Evolutionary conservation across 2,888 invertebrate species (phyloP).

Genomic region (Oligia fasciuncula): DNA sequence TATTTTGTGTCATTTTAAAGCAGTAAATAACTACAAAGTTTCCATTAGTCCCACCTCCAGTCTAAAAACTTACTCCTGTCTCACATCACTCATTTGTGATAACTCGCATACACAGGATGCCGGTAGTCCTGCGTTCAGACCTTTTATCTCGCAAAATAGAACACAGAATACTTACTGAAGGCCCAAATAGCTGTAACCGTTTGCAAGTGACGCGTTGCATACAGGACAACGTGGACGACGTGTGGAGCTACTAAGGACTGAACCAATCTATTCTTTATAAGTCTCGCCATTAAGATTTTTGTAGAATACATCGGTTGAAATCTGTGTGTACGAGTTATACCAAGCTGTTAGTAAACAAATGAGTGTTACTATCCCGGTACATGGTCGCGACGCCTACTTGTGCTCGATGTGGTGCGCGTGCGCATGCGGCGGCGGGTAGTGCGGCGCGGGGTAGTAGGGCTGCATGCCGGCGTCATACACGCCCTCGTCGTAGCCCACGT

Average conservation of each 20-base stretch:
- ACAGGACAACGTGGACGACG: neutral
- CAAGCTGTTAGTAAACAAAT: neutral
- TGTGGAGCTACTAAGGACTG: neutral
- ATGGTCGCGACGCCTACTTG: conserved; percentile 69
- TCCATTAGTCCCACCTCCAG: neutral
- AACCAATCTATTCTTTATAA: neutral
- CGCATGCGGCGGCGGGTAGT: conserved; percentile 58
- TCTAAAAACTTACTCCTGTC: conserved; percentile 2
- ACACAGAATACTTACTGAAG: neutral
- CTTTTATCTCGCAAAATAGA: neutral
- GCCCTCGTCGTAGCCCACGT: conserved; percentile 83
- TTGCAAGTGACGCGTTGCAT: too few species aligned
- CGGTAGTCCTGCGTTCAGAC: neutral
- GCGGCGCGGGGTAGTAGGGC: conserved; percentile 70
- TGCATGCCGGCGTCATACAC: conserved; percentile 78
- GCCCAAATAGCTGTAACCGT: too few species aligned
- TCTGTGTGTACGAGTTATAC: neutral
- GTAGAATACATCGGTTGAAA: neutral
- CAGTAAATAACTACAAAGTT: neutral
- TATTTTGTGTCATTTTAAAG: neutral
- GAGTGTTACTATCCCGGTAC: conserved; percentile 4
- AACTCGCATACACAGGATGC: conserved; percentile 5
- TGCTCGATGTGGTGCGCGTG: conserved; percentile 70
- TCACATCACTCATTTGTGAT: conserved; percentile 23
- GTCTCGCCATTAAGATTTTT: neutral